Conservation (phyloP, 1,140 invertebrate species). For the Drosophila obscura region DNA sequence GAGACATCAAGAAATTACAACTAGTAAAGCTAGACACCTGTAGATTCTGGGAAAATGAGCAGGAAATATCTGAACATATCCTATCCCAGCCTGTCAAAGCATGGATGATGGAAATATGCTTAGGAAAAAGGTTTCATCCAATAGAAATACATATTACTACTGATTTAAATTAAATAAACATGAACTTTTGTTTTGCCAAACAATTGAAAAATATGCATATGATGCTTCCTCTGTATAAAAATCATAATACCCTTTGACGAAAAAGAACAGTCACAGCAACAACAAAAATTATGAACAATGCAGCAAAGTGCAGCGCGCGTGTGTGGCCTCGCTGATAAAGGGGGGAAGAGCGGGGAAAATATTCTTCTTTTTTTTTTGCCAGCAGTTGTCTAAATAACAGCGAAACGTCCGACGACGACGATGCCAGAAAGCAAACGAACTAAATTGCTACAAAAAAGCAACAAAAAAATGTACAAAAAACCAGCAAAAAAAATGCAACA, state of each 20-base stretch:
- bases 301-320: slow-evolving; percentile 73
- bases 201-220: too few species aligned
- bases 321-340: slow-evolving; percentile 52
- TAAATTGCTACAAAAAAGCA: slow-evolving; percentile 70
- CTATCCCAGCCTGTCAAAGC: too few species aligned
- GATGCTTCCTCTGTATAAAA: neutral
- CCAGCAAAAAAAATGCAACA: slow-evolving; percentile 29
- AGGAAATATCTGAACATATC: too few species aligned
- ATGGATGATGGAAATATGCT: too few species aligned
- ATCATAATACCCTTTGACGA: slow-evolving; percentile 5
- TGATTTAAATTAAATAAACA: slow-evolving; percentile 4
- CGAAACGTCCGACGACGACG: slow-evolving; percentile 44
- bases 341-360: slow-evolving; percentile 11
- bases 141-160: too few species aligned
- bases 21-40: too few species aligned
- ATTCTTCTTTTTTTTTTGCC: slow-evolving; percentile 39
- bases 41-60: too few species aligned
- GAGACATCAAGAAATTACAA: too few species aligned
- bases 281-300: slow-evolving; percentile 55
- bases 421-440: slow-evolving; percentile 79
- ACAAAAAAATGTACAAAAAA: slow-evolving; percentile 44
- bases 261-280: slow-evolving; percentile 32
- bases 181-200: too few species aligned
- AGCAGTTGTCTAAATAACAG: slow-evolving; percentile 78
- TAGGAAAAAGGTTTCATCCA: too few species aligned